phyloP scores from a whole-genome alignment of 2,797 vertebrate species.

The Chrysolophus pictus region DNA sequence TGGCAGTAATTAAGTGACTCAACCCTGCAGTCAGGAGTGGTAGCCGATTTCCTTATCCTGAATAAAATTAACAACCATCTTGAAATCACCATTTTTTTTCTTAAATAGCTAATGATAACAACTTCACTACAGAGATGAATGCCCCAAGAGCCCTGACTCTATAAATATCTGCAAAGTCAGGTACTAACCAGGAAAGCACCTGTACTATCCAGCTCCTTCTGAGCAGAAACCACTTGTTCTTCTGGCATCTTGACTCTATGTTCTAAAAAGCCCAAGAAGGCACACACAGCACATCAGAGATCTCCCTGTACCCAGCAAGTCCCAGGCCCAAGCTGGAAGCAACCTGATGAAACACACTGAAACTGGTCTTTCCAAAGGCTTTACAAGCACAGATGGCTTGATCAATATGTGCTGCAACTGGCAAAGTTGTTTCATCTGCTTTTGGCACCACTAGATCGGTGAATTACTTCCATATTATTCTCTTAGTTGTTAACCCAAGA shows the following conservation, averaged over 20 bases:
- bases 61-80: neutral
- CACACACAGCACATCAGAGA: neutral
- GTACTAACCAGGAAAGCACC: neutral
- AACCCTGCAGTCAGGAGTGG: neutral
- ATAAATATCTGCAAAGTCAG: no score
- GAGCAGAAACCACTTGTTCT: neutral
- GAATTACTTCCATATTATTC: constrained; percentile 11
- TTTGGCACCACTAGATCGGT: neutral
- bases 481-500: neutral
- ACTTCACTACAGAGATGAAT: neutral
- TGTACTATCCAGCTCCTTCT: neutral
- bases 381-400: neutral
- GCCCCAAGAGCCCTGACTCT: neutral
- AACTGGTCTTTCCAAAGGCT: neutral
- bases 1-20: neutral
- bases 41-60: constrained; percentile 31
- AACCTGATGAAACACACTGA: neutral
- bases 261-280: neutral
- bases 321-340: neutral
- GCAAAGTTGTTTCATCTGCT: constrained; percentile 27
- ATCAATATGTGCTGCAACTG: neutral
- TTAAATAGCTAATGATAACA: neutral
- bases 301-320: neutral
- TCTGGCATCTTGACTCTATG: neutral
- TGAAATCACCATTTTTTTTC: neutral